phyloP scores from a whole-genome alignment of 2,797 vertebrate genomes.

The Gila robusta region DNA sequence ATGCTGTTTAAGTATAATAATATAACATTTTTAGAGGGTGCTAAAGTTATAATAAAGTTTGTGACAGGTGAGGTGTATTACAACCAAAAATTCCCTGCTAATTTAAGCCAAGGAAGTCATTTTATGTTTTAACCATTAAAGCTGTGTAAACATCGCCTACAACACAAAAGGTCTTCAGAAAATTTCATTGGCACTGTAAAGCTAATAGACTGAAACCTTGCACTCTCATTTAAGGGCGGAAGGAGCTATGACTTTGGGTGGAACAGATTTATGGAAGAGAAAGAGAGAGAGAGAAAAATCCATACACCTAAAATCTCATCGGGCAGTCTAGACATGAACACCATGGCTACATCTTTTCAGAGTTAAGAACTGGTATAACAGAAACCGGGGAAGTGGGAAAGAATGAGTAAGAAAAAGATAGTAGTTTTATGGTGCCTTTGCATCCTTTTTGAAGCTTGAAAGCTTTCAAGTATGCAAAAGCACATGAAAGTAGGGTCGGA shows the following conservation, averaged over 20 bases:
- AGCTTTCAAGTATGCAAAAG: background rate
- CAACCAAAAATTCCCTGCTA: background rate
- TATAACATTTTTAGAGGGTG: background rate
- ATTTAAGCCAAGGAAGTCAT: background rate
- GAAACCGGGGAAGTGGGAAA: background rate
- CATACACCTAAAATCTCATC: constrained; percentile 55
- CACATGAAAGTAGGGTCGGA: background rate
- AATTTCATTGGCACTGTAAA: constrained; percentile 14
- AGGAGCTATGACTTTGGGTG: background rate
- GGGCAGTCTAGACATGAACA: constrained; percentile 52
- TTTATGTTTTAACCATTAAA: background rate
- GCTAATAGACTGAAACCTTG: constrained; percentile 32
- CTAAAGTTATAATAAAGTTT: background rate
- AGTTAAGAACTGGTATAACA: background rate
- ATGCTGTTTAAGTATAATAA: background rate
- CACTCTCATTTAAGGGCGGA: background rate
- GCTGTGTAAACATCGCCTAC: background rate
- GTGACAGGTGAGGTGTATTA: no score
- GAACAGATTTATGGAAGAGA: constrained; percentile 52
- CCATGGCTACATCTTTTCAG: constrained; percentile 37
- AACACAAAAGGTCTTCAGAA: background rate
- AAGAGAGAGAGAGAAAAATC: constrained; percentile 63
- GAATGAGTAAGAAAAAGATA: background rate
- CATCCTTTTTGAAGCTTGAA: background rate
- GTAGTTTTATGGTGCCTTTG: background rate